phyloP scores from a whole-genome alignment of 1,140 invertebrate species.

The Papilio polyxenes region DNA sequence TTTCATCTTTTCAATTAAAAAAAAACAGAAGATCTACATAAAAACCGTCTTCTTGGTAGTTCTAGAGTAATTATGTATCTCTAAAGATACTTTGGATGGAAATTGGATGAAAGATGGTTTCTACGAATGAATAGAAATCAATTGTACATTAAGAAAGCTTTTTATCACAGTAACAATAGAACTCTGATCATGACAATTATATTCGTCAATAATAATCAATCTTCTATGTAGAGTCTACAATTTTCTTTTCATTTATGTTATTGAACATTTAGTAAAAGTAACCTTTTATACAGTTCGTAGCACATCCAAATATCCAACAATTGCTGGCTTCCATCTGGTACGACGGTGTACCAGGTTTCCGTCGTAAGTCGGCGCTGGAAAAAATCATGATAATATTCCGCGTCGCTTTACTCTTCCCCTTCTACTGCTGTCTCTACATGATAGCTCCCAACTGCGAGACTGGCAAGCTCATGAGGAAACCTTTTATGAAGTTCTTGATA shows the following conservation, averaged over 20 bases:
- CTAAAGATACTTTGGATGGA: too few species aligned
- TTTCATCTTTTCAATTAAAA: slow-evolving; percentile 15
- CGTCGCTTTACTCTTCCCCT: slow-evolving; percentile 91
- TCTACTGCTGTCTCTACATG: slow-evolving; percentile 92
- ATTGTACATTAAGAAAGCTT: too few species aligned
- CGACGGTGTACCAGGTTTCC: slow-evolving; percentile 93
- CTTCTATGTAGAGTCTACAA: background rate
- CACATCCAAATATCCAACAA: slow-evolving; percentile 96
- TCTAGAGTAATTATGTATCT: background rate
- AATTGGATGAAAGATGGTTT: too few species aligned
- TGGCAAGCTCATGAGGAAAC: slow-evolving; percentile 91
- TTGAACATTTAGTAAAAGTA: too few species aligned
- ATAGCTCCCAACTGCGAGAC: slow-evolving; percentile 87
- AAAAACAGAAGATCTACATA: background rate
- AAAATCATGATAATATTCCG: slow-evolving; percentile 87
- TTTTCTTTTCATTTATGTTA: slow-evolving; percentile 37
- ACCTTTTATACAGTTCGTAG: slow-evolving; percentile 87
- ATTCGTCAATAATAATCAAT: too few species aligned
- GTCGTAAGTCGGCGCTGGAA: slow-evolving; percentile 86
- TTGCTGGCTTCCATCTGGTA: slow-evolving; percentile 96
- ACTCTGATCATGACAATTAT: too few species aligned
- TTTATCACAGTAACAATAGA: too few species aligned
- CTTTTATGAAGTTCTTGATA: slow-evolving; percentile 97
- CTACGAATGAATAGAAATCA: too few species aligned
- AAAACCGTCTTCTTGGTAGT: background rate